Base-by-base conservation (phyloP, 2,797 vertebrate species). In the Euthynnus affinis region DNA sequence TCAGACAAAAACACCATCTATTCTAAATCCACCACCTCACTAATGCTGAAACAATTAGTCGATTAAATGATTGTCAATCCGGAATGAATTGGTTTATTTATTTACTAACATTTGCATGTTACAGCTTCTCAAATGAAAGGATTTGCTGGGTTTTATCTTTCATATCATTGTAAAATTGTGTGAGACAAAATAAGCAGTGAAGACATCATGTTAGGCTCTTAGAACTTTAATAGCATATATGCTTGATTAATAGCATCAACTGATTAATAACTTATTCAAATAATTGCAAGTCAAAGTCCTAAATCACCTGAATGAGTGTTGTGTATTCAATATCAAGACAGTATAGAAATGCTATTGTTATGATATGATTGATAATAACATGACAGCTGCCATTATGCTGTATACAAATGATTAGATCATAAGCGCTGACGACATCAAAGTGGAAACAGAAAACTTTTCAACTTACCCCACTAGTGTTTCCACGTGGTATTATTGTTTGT, bases 231-330 rank as follows among this genome's bases (percentile, higher is more conserved):
- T 29, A 32, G 61, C 22, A 34, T 69, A 3, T 32, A 5, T 18
- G 48, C 29, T 32, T 56, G 52, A 57, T 63, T 58, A 53, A 46
- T 46, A 37, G 42, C 23, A 60, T n/a, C 27, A 61, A 17, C 20
- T 14, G 25, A 52, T 49, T 5, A 34, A 59, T 13, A 13, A 4
- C 2, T 52, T 10, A 6, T 34, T 2, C 17, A 37, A 18, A 66
- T 13, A 34, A 49, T 34, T 7, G 3, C 27, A 8, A 14, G 9
- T 48, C 34, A n/a, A 62, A 49, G 5, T 18, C 22, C 9, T 7
- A 17, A 61, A 2, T 22, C 15, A 15, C n/a, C 23, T 20, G 4
- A n/a, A 7, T 59, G 18, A 37, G 34, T 0, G 9, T 42, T 7
- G 10, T 23, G 55, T 18, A 57, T 42, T 62, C 5, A 18, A 25